Evolutionary conservation across 2,888 invertebrate species (phyloP).

Genomic region (Eretmocerus hayati): DNA sequence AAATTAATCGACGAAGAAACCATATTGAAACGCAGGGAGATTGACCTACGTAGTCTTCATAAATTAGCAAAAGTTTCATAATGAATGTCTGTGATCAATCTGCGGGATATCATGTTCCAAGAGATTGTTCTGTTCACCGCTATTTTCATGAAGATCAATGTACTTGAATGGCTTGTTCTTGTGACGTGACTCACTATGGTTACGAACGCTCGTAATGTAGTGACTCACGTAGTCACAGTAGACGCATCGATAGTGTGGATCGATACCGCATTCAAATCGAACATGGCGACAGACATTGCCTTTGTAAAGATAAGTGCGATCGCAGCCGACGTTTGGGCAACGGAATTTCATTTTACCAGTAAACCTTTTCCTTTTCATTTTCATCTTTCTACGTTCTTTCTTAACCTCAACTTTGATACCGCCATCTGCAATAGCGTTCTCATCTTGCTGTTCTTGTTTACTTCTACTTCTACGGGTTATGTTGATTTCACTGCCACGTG

Average conservation of each 20-base stretch:
- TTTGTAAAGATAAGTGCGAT: conserved; percentile 1
- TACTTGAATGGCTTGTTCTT: neutral
- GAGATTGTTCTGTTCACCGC: too few species aligned
- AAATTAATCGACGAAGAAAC: too few species aligned
- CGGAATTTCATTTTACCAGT: neutral
- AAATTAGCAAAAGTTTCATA: too few species aligned
- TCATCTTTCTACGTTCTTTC: neutral
- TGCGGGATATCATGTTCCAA: too few species aligned
- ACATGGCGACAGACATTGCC: conserved; percentile 22
- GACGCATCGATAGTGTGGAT: conserved; percentile 36
- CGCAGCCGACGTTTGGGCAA: neutral
- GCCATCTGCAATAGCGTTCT: too few species aligned
- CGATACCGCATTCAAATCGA: conserved; percentile 40
- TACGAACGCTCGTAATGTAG: neutral
- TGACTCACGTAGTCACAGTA: neutral
- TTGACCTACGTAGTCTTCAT: too few species aligned
- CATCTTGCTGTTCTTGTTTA: too few species aligned
- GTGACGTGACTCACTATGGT: neutral
- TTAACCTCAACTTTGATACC: too few species aligned
- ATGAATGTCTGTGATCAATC: too few species aligned
- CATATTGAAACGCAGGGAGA: too few species aligned
- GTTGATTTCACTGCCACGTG: too few species aligned
- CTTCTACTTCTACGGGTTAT: too few species aligned
- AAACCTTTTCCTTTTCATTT: neutral
- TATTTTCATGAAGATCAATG: neutral